Percentiles rank a stretch among this genome's conserved stretches.
Conservation (phyloP, 2,797 vertebrate species). For the Otus scops region DNA sequence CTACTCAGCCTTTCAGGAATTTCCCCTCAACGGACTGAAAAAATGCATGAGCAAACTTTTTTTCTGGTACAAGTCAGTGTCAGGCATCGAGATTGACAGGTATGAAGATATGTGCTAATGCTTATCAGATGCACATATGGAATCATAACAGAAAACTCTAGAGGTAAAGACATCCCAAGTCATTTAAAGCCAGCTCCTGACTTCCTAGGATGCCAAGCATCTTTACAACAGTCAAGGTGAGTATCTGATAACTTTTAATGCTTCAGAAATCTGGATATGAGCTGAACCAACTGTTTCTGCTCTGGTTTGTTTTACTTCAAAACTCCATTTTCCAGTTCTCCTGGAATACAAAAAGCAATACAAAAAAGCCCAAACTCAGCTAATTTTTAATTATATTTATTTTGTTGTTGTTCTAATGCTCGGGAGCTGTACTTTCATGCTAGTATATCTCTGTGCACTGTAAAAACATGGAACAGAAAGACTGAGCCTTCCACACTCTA, state of each 20-base stretch:
- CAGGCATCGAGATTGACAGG: background rate
- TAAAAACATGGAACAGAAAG: background rate
- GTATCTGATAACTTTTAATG: background rate
- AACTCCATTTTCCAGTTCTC: background rate
- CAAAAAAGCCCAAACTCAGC: background rate
- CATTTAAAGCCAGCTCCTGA: background rate
- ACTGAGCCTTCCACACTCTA: background rate
- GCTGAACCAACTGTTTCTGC: background rate
- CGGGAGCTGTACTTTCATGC: background rate
- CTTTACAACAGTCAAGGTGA: background rate
- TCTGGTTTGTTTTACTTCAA: background rate
- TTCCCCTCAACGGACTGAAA: background rate
- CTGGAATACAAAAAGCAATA: background rate
- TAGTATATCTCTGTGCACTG: background rate
- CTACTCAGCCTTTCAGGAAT: background rate
- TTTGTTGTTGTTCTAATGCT: background rate
- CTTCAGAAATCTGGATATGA: background rate
- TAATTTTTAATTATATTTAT: background rate
- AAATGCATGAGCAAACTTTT: background rate
- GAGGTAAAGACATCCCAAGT: background rate
- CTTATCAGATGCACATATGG: background rate
- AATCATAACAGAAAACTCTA: background rate
- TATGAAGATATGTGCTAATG: background rate
- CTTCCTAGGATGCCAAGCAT: background rate
- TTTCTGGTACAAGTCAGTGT: background rate